Conservation (phyloP, 2,113 vertebrate genomes). For the Ptilonorhynchus violaceus region DNA sequence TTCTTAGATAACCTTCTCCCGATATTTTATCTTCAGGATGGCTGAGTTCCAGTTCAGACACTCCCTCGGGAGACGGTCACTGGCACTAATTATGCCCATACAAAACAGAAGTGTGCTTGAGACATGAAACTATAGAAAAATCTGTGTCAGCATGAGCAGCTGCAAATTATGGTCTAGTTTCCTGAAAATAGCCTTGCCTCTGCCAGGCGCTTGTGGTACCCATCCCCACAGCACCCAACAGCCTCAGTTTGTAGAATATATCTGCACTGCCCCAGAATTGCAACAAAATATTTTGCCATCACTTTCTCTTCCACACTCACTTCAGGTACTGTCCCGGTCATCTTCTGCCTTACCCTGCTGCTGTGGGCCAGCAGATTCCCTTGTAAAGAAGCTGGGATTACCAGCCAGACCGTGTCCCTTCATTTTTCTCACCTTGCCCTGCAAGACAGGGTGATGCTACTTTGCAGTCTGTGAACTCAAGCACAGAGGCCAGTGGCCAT, state of each 20-base stretch:
- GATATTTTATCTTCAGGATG: not conserved
- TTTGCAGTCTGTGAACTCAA: not conserved
- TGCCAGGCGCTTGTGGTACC: not conserved
- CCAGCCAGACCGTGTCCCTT: not conserved
- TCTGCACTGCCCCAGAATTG: not conserved
- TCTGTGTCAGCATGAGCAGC: conserved; percentile 1
- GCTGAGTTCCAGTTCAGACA: conserved; percentile 1
- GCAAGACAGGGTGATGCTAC: not conserved
- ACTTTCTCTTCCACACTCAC: not conserved
- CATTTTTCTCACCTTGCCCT: conserved; percentile 10
- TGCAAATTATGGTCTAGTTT: not conserved
- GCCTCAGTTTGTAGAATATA: not conserved
- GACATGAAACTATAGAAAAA: conserved; percentile 4
- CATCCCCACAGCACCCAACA: not conserved
- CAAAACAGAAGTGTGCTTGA: conserved; percentile 13
- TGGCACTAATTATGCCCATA: conserved; percentile 7
- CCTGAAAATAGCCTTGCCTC: conserved; percentile 9
- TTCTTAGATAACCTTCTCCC: not conserved
- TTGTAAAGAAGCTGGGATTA: not conserved
- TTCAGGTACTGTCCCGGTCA: not conserved
- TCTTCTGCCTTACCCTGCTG: not conserved
- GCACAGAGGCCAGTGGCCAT: not conserved
- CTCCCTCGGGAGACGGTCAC: not conserved
- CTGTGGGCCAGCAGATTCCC: not conserved
- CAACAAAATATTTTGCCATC: not conserved